Percentiles rank a stretch among this genome's conserved stretches.
phyloP scores from a whole-genome alignment of 1,140 invertebrate genomes.

The Berghia stephanieae region DNA sequence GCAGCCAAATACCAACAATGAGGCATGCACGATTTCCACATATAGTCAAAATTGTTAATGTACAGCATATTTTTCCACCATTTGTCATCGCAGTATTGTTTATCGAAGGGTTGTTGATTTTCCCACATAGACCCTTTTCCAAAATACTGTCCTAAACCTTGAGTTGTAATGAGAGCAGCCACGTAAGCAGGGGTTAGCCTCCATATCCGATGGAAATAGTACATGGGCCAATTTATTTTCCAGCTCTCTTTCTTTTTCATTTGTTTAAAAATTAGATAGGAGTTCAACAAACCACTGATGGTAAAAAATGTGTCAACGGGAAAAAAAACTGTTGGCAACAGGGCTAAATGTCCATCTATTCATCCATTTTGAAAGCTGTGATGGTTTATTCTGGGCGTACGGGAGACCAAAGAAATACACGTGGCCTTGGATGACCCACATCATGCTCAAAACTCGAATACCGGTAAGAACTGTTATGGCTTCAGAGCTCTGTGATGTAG shows the following conservation, averaged over 20 bases:
- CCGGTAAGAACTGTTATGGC: constrained; percentile 48
- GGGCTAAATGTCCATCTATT: constrained; percentile 59
- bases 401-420: too few species aligned
- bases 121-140: constrained; percentile 77
- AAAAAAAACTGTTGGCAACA: constrained; percentile 65
- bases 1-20: constrained; percentile 82
- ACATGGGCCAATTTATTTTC: constrained; percentile 39
- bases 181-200: constrained; percentile 32
- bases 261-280: constrained; percentile 70
- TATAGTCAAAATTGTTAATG: constrained; percentile 83
- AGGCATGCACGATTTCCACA: constrained; percentile 74
- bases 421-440: constrained; percentile 91
- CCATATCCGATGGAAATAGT: constrained; percentile 62
- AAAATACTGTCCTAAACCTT: constrained; percentile 76
- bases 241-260: constrained; percentile 54
- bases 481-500: constrained; percentile 40
- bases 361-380: too few species aligned
- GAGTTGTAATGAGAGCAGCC: constrained; percentile 75
- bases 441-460: constrained; percentile 81
- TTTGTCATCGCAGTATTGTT: constrained; percentile 71
- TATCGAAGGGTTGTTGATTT: constrained; percentile 33
- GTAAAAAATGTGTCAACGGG: neutral
- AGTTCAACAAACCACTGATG: constrained; percentile 71
- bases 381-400: too few species aligned
- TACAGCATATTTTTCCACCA: constrained; percentile 89